Percentiles rank a stretch among this genome's conserved stretches.
Conservation (phyloP, 2,888 invertebrate genomes). For the Sthenelais limicola region DNA sequence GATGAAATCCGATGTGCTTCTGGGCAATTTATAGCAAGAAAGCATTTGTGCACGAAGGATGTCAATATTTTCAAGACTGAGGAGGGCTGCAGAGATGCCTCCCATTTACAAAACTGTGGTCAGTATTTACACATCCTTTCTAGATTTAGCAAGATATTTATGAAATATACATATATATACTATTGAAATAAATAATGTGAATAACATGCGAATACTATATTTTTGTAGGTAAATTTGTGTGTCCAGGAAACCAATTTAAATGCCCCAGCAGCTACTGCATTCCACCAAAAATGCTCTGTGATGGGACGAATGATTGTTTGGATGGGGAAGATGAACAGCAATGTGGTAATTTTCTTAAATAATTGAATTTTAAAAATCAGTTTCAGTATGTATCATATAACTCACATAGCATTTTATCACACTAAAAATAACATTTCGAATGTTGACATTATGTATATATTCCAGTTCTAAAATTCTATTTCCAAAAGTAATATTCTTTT, state of each 20-base stretch:
- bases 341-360: conserved; percentile 35
- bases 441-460: not conserved
- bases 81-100: not conserved
- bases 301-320: conserved; percentile 13
- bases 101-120: not conserved
- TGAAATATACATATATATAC: no score
- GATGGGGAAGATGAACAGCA: conserved; percentile 39
- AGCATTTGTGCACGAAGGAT: not conserved
- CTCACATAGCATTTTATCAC: not conserved
- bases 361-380: not conserved
- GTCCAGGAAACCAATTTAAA: not conserved
- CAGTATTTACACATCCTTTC: no score
- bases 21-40: not conserved
- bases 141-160: no score
- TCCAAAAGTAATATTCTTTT: no score
- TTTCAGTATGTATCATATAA: not conserved
- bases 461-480: not conserved
- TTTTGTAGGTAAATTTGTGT: not conserved
- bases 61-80: not conserved
- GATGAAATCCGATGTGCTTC: not conserved
- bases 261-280: conserved; percentile 6
- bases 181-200: no score
- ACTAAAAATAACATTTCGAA: not conserved
- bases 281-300: conserved; percentile 23
- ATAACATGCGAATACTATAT: no score